Percentiles rank a stretch among this genome's conserved stretches.
phyloP scores from a whole-genome alignment of 2,888 invertebrate genomes.

The Vanessa cardui region DNA sequence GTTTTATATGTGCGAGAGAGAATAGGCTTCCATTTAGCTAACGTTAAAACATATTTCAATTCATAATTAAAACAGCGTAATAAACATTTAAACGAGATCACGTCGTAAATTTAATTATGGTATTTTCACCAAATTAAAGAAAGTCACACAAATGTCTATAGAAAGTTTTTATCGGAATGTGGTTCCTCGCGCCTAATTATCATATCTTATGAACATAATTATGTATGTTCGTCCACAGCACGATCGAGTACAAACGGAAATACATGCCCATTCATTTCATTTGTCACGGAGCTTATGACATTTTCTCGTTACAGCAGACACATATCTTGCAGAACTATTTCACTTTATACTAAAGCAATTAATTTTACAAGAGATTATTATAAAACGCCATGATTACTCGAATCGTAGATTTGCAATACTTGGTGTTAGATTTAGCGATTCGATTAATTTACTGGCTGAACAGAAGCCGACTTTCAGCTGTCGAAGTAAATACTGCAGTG shows the following conservation, averaged over 20 bases:
- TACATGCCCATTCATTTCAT: constrained; percentile 25
- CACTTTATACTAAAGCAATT: neutral
- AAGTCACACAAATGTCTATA: constrained; percentile 13
- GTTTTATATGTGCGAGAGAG: neutral
- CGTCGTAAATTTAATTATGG: constrained; percentile 1
- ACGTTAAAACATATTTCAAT: neutral
- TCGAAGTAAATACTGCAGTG: neutral
- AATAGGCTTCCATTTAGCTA: neutral
- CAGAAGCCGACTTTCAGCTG: neutral
- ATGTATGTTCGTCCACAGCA: constrained; percentile 8
- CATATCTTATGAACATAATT: constrained; percentile 21
- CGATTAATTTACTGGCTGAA: too few relatives aligned
- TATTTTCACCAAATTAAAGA: constrained; percentile 17
- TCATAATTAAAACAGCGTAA: constrained; percentile 2
- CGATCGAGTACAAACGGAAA: constrained; percentile 34
- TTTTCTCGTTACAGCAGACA: constrained; percentile 21
- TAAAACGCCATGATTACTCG: too few relatives aligned
- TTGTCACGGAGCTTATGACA: neutral
- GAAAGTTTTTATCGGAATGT: constrained; percentile 15
- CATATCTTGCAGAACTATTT: constrained; percentile 30
- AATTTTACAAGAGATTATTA: too few relatives aligned
- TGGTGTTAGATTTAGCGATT: too few relatives aligned
- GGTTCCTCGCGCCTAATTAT: constrained; percentile 16
- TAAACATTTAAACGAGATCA: neutral
- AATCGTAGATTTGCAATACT: too few relatives aligned